These are phyloP conservation scores for Gallinago undulata DNA, from an alignment of 2,113 vertebrate species.

Conservation along the genomic window DNA sequence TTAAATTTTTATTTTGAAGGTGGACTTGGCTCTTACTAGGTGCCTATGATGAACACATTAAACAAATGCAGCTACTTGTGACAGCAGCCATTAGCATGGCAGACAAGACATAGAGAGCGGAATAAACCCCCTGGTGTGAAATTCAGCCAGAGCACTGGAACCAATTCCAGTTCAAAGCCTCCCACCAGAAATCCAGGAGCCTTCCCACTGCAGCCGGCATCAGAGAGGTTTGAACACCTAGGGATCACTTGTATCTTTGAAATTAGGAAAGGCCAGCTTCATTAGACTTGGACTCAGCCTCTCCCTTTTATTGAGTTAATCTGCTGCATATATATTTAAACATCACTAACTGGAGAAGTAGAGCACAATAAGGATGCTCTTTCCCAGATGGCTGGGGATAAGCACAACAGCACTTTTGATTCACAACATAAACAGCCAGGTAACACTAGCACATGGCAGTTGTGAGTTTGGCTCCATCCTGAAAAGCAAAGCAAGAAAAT, in stretches of 20 bases:
- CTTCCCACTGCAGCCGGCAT: neutral
- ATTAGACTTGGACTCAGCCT: neutral
- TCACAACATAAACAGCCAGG: neutral
- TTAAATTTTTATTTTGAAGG: neutral
- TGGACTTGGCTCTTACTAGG: neutral
- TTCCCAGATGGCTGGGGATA: neutral
- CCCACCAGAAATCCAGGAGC: neutral
- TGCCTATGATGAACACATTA: neutral
- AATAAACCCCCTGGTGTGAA: neutral
- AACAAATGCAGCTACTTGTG: neutral
- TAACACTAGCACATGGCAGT: neutral
- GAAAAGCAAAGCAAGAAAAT: neutral
- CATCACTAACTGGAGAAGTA: neutral
- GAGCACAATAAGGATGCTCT: neutral
- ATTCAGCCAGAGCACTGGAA: neutral
- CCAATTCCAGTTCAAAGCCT: neutral
- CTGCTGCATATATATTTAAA: neutral
- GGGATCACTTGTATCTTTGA: neutral
- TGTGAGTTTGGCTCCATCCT: neutral
- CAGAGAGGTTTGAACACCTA: neutral
- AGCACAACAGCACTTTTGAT: conserved; percentile 20
- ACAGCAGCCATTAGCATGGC: neutral
- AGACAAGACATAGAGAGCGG: neutral
- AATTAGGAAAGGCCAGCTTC: neutral
- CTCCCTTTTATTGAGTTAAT: neutral